Evolutionary conservation across 2,113 vertebrate genomes (phyloP), one percentile per base, ranked within the genome.

Genomic region (Cheilinus undulatus): DNA sequence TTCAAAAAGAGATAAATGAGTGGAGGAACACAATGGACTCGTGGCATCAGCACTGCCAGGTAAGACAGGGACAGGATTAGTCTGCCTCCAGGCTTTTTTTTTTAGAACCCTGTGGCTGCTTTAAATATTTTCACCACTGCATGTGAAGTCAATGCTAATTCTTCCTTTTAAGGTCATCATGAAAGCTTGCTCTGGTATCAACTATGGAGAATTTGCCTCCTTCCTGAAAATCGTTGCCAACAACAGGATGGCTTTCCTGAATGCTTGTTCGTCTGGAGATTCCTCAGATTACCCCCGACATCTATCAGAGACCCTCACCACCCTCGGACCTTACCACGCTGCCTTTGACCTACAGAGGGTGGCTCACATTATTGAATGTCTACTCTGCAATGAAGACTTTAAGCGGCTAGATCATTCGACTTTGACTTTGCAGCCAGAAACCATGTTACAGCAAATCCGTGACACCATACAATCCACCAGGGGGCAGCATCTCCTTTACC

Each of bases 21-120:
- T 99, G 97, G 97, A 95, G 87, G 53, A 93, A 94, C 50, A 93
- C 93, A 0, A 94, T 96, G 95, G 95, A 97, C 0, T 95, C 96
- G 0, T 97, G 96, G 97, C 93, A 98, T 81, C 95, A 94, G 23
- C 98, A 99, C 48, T 99, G 98, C 82, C 98, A 99, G 97, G 97
- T 99, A 92, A 2, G 28, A 19, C 2, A 3, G 5, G 50, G 8
- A 59, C 12, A 7, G 32, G 19, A 46, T 6, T 22, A 6, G 9
- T 30, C 8, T 32, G n/a, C 60, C 13, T 45, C 13, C 20, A 20
- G 50, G 5, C 10, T 5, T 5, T 28, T 10, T 14, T n/a, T n/a
- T n/a, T n/a, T n/a, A n/a, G n/a, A n/a, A n/a, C n/a, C n/a, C 14
- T 27, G 8, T 26, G 8, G 23, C 43, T 56, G 8, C 19, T 1